Conservation (phyloP, 1,140 invertebrate genomes). For the Contarinia nasturtii region DNA sequence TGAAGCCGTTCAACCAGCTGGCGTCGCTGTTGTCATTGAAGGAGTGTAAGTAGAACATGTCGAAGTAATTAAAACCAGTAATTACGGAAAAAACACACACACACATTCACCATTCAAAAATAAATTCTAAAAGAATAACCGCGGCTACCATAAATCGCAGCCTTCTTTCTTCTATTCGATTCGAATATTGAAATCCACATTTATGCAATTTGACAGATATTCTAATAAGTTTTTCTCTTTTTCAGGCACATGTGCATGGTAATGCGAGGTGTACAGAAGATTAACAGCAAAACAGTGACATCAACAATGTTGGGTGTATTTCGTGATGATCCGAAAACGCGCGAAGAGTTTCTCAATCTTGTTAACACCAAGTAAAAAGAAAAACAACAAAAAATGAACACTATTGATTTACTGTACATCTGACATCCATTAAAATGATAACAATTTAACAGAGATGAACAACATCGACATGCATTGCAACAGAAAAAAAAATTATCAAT, state of each 20-base stretch:
- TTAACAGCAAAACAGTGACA: slow-evolving; percentile 96
- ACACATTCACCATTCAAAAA: not conserved
- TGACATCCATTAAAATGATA: slow-evolving; percentile 12
- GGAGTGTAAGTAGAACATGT: slow-evolving; percentile 68
- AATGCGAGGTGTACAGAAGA: slow-evolving; percentile 98
- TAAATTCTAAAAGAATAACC: not conserved
- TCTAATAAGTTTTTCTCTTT: slow-evolving; percentile 8
- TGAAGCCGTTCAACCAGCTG: slow-evolving; percentile 87
- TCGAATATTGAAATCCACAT: too few species aligned
- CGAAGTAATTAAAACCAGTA: too few species aligned
- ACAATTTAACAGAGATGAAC: too few species aligned
- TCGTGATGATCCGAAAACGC: slow-evolving; percentile 92
- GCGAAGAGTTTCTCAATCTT: slow-evolving; percentile 93
- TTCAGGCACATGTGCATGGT: slow-evolving; percentile 99
- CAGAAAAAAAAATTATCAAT: too few species aligned
- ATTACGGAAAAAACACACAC: not conserved
- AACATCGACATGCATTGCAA: too few species aligned
- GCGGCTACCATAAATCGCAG: too few species aligned
- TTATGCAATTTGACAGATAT: too few species aligned
- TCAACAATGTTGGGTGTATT: slow-evolving; percentile 99
- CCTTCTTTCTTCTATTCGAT: too few species aligned
- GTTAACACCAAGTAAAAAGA: slow-evolving; percentile 49
- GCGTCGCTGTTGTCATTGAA: slow-evolving; percentile 96
- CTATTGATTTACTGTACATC: slow-evolving; percentile 59
- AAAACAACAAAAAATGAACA: not conserved